Conservation (phyloP, 2,113 vertebrate species). For the Serilophus lunatus region DNA sequence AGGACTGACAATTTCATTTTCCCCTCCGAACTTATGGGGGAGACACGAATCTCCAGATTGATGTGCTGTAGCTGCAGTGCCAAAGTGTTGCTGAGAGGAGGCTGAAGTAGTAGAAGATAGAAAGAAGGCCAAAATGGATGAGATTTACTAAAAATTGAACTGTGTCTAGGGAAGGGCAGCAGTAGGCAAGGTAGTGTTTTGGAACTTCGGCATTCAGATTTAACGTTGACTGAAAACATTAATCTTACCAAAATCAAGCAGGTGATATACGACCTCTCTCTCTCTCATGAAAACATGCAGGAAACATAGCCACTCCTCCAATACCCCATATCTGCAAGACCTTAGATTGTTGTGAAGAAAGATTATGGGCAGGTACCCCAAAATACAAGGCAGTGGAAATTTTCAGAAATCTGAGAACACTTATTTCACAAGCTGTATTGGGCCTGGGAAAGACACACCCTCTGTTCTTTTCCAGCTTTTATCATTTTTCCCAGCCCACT, state of each 20-base stretch:
- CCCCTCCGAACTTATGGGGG: accelerated
- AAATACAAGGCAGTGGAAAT: too few species aligned
- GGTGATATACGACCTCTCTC: neutral
- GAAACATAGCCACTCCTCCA: neutral
- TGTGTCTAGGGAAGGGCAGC: neutral
- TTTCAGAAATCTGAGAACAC: too few species aligned
- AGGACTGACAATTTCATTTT: neutral
- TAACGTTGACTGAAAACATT: neutral
- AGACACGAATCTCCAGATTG: neutral
- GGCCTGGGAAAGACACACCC: too few species aligned
- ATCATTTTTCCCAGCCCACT: too few species aligned
- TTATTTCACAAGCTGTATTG: too few species aligned
- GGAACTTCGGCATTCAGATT: neutral
- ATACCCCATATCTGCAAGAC: neutral
- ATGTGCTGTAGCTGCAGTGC: neutral
- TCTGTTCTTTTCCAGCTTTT: too few species aligned
- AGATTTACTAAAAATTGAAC: neutral
- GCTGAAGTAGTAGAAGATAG: neutral
- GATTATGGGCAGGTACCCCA: too few species aligned
- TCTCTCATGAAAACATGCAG: neutral
- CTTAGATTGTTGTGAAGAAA: neutral
- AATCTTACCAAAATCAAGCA: neutral
- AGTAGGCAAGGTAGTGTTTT: neutral
- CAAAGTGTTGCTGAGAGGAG: neutral
- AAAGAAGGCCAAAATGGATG: neutral